A percentile compares a stretch with the other conserved stretches of the same genome.
Conservation (phyloP, 2,113 vertebrate species). For the Loxodonta africana region DNA sequence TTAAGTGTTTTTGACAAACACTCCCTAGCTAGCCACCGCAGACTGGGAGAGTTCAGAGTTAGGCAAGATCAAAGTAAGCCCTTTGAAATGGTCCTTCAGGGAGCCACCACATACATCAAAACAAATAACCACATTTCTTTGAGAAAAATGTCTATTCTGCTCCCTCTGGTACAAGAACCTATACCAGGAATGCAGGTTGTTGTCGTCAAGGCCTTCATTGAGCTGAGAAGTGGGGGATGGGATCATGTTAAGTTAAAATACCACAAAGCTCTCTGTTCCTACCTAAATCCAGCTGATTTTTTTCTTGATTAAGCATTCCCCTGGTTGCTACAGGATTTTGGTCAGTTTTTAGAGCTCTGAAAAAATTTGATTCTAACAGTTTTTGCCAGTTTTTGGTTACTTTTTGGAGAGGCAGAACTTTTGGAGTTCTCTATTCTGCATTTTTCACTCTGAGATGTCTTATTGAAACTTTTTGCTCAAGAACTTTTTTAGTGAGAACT, state of each 20-base stretch:
- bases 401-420: not conserved
- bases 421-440: not conserved
- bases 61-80: not conserved
- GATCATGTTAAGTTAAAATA: not conserved
- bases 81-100: not conserved
- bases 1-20: not conserved
- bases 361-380: not conserved
- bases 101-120: not conserved
- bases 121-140: not conserved
- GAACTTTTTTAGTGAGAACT: not conserved
- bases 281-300: not conserved
- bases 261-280: not conserved
- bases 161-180: not conserved
- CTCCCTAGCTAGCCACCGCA: not conserved
- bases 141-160: not conserved
- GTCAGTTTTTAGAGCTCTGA: not conserved
- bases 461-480: not conserved
- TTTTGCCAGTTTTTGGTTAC: not conserved
- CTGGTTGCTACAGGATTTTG: not conserved
- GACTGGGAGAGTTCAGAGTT: not conserved
- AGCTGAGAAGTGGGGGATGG: not conserved
- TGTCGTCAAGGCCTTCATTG: not conserved
- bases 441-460: not conserved
- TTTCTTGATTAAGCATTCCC: not conserved
- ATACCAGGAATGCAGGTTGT: not conserved